A percentile compares a stretch with the other conserved stretches of the same genome.
Conservation (phyloP, 2,113 vertebrate species). For the Anguilla rostrata region DNA sequence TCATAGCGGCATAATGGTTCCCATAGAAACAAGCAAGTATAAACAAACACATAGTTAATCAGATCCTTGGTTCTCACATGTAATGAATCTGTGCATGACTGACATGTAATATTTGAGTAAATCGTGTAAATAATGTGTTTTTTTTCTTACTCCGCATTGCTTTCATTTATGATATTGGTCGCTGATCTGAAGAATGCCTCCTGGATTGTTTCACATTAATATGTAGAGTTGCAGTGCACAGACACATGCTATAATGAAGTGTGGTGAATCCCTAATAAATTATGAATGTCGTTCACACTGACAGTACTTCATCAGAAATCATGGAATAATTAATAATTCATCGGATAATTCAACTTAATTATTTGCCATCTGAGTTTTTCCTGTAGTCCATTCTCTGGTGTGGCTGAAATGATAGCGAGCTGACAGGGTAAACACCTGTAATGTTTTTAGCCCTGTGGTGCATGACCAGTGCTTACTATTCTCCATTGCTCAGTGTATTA, state of each 20-base stretch:
- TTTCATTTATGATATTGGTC: neutral
- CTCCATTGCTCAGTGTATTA: no score
- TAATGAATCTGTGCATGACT: no score
- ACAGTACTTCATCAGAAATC: neutral
- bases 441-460: no score
- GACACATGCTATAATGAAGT: neutral
- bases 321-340: neutral
- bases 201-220: neutral
- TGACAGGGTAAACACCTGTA: no score
- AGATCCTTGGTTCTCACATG: no score
- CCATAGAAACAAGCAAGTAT: neutral
- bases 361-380: no score
- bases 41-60: neutral
- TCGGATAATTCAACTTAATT: no score
- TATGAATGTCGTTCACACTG: neutral
- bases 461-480: no score
- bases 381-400: no score
- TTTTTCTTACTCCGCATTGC: neutral
- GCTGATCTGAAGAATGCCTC: neutral
- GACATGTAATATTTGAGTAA: neutral
- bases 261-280: neutral
- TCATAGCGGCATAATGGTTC: neutral
- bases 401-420: no score
- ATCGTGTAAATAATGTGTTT: neutral
- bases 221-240: neutral